Percentiles rank a stretch among this genome's conserved stretches.
These are phyloP conservation scores for Drosophila diplacantha DNA, from an alignment of 2,888 invertebrate genomes.

Conservation along the genomic window DNA sequence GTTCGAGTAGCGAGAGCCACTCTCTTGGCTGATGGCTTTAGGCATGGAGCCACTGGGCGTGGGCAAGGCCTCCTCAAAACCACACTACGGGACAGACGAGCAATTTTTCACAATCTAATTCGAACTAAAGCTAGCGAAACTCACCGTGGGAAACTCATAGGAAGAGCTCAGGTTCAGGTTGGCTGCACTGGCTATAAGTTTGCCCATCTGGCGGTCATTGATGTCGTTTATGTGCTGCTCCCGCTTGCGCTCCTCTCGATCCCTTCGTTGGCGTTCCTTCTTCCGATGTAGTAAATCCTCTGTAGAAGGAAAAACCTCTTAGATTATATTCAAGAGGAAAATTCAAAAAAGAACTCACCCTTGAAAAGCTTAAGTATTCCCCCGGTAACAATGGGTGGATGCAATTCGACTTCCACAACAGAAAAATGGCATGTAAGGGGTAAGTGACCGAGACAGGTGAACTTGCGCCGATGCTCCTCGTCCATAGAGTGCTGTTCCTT, in stretches of 20 bases:
- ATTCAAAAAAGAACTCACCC: constrained; percentile 78
- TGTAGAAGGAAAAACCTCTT: constrained; percentile 65
- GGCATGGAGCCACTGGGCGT: constrained; percentile 43
- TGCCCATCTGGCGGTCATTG: constrained; percentile 85
- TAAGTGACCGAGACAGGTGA: constrained; percentile 89
- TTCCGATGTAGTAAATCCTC: constrained; percentile 87
- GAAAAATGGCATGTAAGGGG: constrained; percentile 94
- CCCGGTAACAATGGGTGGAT: constrained; percentile 84
- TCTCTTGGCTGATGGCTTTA: constrained; percentile 41
- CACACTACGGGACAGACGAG: constrained; percentile 59
- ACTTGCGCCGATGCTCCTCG: constrained; percentile 86
- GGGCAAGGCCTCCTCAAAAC: constrained; percentile 73
- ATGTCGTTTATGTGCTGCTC: constrained; percentile 87
- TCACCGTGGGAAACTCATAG: constrained; percentile 81
- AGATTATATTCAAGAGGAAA: not conserved
- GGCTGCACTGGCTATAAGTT: constrained; percentile 81
- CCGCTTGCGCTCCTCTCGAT: constrained; percentile 87
- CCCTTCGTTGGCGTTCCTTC: constrained; percentile 83
- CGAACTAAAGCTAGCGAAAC: not conserved
- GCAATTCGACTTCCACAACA: constrained; percentile 90
- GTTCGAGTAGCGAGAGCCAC: constrained; percentile 56
- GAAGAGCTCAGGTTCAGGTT: constrained; percentile 81
- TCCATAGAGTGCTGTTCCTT: constrained; percentile 91
- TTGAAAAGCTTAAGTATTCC: constrained; percentile 84
- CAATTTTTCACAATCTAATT: not conserved